Percentiles rank a stretch among this genome's conserved stretches.
phyloP scores from a whole-genome alignment of 2,888 invertebrate species.

The Mystacides longicornis region DNA sequence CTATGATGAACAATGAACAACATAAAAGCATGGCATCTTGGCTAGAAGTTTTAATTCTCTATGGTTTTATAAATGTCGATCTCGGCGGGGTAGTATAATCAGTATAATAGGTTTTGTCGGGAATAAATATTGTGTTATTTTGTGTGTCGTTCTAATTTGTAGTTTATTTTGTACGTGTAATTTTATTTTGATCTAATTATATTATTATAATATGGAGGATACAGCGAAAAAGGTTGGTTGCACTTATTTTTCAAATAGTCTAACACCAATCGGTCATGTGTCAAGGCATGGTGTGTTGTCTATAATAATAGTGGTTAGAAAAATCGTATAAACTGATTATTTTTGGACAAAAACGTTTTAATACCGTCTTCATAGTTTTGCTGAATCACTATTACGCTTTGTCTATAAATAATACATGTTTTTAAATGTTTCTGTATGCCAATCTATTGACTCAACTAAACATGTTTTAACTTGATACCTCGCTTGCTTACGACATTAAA shows the following conservation, averaged over 20 bases:
- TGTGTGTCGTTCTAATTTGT: neutral
- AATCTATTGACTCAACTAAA: no score
- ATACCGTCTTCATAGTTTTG: no score
- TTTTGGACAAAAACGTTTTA: no score
- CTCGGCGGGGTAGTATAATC: neutral
- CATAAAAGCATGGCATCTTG: no score
- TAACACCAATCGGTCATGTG: neutral
- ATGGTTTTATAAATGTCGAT: neutral
- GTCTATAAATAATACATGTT: no score
- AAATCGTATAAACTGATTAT: no score
- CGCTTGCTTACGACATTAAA: no score
- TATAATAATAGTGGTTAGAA: neutral
- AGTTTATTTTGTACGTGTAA: neutral
- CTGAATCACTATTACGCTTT: no score
- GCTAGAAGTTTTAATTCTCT: no score
- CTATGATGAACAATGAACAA: no score
- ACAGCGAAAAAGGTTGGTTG: constrained; percentile 23
- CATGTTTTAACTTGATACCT: no score
- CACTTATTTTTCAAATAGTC: neutral
- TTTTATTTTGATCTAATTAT: neutral
- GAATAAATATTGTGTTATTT: neutral
- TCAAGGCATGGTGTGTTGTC: constrained; percentile 2
- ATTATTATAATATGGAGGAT: constrained; percentile 21
- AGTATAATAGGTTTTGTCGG: neutral
- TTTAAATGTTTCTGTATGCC: no score